Conservation (phyloP, 2,888 invertebrate genomes). For the Hyalella azteca region DNA sequence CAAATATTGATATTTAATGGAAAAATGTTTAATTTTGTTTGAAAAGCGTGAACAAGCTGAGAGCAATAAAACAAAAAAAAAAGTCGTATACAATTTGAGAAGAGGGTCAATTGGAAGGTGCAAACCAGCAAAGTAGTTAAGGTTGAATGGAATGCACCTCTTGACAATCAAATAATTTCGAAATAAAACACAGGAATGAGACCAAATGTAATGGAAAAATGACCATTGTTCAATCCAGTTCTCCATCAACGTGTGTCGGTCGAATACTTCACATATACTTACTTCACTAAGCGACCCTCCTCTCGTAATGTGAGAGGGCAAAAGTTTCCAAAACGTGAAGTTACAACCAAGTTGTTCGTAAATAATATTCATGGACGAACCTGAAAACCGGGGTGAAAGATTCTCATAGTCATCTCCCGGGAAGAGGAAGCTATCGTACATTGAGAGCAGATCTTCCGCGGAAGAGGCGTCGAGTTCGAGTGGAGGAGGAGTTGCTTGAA, state of each 20-base stretch:
- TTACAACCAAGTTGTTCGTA: not conserved
- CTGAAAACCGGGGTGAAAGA: not conserved
- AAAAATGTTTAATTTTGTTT: not conserved
- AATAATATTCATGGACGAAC: not conserved
- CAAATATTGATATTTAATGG: not conserved
- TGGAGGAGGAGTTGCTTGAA: constrained; percentile 5
- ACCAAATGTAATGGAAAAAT: not conserved
- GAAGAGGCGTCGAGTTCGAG: constrained; percentile 5
- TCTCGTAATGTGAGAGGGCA: not conserved
- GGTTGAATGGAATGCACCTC: too few species aligned
- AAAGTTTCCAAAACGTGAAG: not conserved
- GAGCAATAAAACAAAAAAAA: not conserved
- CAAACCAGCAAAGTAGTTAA: too few species aligned
- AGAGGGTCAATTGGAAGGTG: not conserved
- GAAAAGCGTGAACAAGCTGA: not conserved
- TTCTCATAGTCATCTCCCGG: constrained; percentile 4
- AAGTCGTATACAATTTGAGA: not conserved
- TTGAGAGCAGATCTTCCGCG: constrained; percentile 19
- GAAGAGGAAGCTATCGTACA: constrained; percentile 22
- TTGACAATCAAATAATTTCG: not conserved
- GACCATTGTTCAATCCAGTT: too few species aligned
- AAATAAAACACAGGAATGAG: not conserved
- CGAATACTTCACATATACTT: not conserved
- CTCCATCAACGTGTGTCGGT: too few species aligned
- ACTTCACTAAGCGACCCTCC: not conserved